A percentile compares a stretch with the other conserved stretches of the same genome.
These are phyloP conservation scores for Peromyscus polionotus DNA, from an alignment of 2,113 vertebrate species.

Conservation along the genomic window DNA sequence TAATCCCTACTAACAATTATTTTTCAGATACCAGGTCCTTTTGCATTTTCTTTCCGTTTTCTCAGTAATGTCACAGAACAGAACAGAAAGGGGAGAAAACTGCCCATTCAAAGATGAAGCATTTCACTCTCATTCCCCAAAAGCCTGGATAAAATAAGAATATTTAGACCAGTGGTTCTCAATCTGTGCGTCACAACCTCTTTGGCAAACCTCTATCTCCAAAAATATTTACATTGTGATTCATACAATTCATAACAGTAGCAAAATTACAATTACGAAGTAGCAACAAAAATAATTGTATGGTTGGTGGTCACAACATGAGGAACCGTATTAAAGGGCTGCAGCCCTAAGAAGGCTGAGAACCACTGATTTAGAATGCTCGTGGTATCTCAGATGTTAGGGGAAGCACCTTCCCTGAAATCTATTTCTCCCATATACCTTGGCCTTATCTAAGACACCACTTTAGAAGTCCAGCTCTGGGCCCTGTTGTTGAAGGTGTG, in stretches of 20 bases:
- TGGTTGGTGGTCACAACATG: background rate
- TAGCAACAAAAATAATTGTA: background rate
- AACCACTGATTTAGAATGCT: background rate
- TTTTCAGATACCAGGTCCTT: background rate
- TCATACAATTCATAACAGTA: background rate
- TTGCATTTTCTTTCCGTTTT: conserved; percentile 45
- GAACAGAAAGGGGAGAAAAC: conserved; percentile 21
- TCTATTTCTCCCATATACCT: background rate
- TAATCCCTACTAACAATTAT: background rate
- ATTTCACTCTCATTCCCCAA: background rate
- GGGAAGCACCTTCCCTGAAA: background rate
- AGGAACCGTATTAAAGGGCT: background rate
- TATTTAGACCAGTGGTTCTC: background rate
- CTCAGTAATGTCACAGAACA: background rate
- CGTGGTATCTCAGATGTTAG: background rate
- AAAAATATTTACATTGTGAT: background rate
- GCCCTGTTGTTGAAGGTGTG: background rate
- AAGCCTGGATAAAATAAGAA: background rate
- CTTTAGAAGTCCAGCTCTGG: conserved; percentile 22
- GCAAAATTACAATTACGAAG: background rate
- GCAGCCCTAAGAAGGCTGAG: background rate
- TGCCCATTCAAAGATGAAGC: background rate
- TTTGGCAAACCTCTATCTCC: background rate
- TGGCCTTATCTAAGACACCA: background rate
- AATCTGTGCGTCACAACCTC: background rate